These are phyloP conservation scores for Melanotaenia trifasciata DNA, from an alignment of 2,797 vertebrate species.

Conservation along the genomic window DNA sequence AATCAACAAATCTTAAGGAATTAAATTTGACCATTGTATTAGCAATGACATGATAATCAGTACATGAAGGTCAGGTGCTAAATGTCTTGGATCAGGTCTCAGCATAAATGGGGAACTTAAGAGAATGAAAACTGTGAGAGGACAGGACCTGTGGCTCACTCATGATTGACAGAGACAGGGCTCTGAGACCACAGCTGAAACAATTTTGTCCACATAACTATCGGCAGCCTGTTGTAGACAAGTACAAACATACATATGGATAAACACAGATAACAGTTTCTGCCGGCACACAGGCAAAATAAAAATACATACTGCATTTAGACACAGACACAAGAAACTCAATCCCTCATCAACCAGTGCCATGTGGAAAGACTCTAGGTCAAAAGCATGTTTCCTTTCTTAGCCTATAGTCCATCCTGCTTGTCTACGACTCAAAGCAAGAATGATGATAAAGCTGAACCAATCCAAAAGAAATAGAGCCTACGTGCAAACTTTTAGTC, in stretches of 20 bases:
- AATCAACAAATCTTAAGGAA: neutral
- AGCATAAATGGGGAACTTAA: conserved; percentile 12
- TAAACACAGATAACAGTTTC: conserved; percentile 43
- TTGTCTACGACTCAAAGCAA: conserved; percentile 31
- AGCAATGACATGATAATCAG: conserved; percentile 42
- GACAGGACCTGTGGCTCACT: conserved; percentile 32
- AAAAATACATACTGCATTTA: conserved; percentile 45
- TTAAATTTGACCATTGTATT: neutral
- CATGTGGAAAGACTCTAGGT: conserved; percentile 37
- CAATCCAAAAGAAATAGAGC: conserved; percentile 34
- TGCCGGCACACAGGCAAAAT: conserved; percentile 16
- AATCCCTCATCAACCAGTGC: conserved; percentile 56
- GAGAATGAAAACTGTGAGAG: conserved; percentile 34
- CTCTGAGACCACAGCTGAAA: conserved; percentile 76
- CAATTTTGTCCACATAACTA: conserved; percentile 53
- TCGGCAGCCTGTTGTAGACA: conserved; percentile 43
- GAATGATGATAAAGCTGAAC: conserved; percentile 15
- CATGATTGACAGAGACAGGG: conserved; percentile 74
- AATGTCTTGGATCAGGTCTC: neutral
- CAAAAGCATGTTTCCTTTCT: conserved; percentile 52
- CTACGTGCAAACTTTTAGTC: conserved; percentile 22
- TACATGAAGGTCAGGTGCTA: conserved; percentile 49
- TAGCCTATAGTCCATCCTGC: conserved; percentile 29
- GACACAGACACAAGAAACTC: conserved; percentile 48
- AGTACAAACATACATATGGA: conserved; percentile 27